These are phyloP conservation scores for Dryomyza anilis DNA, from an alignment of 2,888 invertebrate species.

Conservation along the genomic window DNA sequence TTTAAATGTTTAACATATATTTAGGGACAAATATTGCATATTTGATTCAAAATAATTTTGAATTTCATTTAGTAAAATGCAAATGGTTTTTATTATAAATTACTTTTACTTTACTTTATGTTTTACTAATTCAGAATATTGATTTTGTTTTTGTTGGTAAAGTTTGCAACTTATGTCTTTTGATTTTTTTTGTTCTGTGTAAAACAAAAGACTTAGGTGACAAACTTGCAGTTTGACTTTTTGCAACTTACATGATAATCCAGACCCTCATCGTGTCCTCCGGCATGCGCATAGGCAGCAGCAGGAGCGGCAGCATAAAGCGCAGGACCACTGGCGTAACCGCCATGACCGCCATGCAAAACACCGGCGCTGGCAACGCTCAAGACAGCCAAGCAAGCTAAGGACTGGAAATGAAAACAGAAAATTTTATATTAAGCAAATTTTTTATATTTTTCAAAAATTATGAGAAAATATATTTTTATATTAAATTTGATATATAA, in stretches of 20 bases:
- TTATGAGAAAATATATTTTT: too few relatives aligned
- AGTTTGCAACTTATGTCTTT: slow-evolving; percentile 16
- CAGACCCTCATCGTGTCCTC: slow-evolving; percentile 53
- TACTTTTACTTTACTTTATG: too few relatives aligned
- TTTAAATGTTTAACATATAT: too few relatives aligned
- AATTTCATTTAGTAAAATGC: too few relatives aligned
- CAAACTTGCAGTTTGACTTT: not conserved
- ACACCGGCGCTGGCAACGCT: slow-evolving; percentile 60
- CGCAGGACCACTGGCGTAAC: slow-evolving; percentile 47
- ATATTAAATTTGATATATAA: too few relatives aligned
- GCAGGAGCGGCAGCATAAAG: slow-evolving; percentile 52
- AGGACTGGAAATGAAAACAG: slow-evolving; percentile 46
- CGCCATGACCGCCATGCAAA: slow-evolving; percentile 47
- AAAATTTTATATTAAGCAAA: not conserved
- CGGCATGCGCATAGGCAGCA: slow-evolving; percentile 36
- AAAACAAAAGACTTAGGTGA: not conserved
- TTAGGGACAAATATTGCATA: too few relatives aligned
- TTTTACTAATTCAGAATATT: too few relatives aligned
- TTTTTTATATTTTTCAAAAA: slow-evolving; percentile 3
- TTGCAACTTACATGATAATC: slow-evolving; percentile 58
- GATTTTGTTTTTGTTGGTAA: too few relatives aligned
- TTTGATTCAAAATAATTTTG: too few relatives aligned
- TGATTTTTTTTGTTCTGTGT: not conserved
- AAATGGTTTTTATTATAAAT: too few relatives aligned
- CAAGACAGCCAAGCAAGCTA: slow-evolving; percentile 59